A percentile compares a stretch with the other conserved stretches of the same genome.
Evolutionary conservation across 2,888 invertebrate species (phyloP).

Genomic region (Acleris holmiana): DNA sequence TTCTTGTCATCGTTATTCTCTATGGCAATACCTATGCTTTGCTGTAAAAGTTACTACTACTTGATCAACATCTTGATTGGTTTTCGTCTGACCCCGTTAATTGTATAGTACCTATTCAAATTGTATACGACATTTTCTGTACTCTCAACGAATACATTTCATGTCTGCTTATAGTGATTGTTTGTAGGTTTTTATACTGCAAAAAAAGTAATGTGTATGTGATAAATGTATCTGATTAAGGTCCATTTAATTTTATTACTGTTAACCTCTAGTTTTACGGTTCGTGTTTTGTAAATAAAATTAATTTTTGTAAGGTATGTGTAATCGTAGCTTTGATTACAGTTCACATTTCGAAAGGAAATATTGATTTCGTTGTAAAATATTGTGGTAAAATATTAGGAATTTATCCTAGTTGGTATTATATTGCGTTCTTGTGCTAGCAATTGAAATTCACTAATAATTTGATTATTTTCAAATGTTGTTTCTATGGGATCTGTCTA

Average conservation of each 20-base stretch:
- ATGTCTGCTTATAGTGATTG: slow-evolving; percentile 53
- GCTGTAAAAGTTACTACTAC: too few species aligned
- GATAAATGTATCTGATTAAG: slow-evolving; percentile 76
- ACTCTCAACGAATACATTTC: slow-evolving; percentile 61
- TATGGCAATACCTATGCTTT: too few species aligned
- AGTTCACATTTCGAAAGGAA: slow-evolving; percentile 7
- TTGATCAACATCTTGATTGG: background rate
- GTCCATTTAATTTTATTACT: slow-evolving; percentile 72
- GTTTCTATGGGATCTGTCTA: background rate
- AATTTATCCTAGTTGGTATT: slow-evolving; percentile 12
- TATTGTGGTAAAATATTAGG: background rate
- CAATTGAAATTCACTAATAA: background rate
- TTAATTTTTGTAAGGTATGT: slow-evolving; percentile 68
- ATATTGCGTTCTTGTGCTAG: slow-evolving; percentile 6
- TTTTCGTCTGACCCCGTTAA: background rate
- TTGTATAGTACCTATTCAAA: slow-evolving; percentile 52
- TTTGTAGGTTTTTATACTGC: slow-evolving; percentile 59
- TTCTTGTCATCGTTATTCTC: too few species aligned
- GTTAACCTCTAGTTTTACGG: slow-evolving; percentile 67
- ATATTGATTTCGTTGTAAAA: slow-evolving; percentile 16
- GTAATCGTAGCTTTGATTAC: slow-evolving; percentile 44
- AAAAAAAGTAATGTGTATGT: slow-evolving; percentile 69
- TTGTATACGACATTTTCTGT: slow-evolving; percentile 49
- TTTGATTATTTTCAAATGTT: slow-evolving; percentile 1
- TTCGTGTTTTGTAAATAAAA: slow-evolving; percentile 74